Evolutionary conservation across 1,140 invertebrate species (phyloP), one percentile per base, ranked within the genome.

Genomic region (Cotesia chilonis): DNA sequence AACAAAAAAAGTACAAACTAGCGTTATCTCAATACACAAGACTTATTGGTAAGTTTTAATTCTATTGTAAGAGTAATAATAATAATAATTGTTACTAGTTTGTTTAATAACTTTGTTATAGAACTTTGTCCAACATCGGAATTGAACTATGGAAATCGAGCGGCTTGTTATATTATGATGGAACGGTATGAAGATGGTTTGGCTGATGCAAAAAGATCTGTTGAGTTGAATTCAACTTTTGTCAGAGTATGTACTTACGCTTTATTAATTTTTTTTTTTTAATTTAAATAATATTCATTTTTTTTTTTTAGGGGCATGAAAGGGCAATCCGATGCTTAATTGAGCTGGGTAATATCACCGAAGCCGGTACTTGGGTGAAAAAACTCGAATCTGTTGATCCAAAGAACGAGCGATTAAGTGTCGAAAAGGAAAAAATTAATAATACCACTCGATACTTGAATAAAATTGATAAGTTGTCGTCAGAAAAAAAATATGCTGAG

Each of bases 131-230:
- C 66, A 52, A 52, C 38, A 12, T 35, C 51, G 17, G 66, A 51
- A 35, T 14, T 37, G 10, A 14, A 68, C 47, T 68, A 55, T 36
- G 52, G 51, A 28, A 68, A 68, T 35, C 51, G 66, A 2, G 52
- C 66, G 0, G 66, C 66, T 52, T 68, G 66, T 35, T 57, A 68
- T 52, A 68, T 68, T 47, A 68, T 68, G 66, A 68, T 68, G 66
- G 52, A 37, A 37, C 14, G 54, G 20, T 68, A 55, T 52, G 66
- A 55, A 35, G 28, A 68, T 55, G 66, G 17, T 35, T 28, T 55
- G 9, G 14, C 6, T 6, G 66, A 68, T 20, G 66, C 66, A 4
- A 68, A 52, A 35, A 68, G 55, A 37, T 14, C 66, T 1, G 17
- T 68, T n/a, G 66, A 68, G 51, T 4, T 68, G 0, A 52, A 68